Evolutionary conservation across 2,797 vertebrate genomes (phyloP).

Genomic region (Rhabdomys pumilio): DNA sequence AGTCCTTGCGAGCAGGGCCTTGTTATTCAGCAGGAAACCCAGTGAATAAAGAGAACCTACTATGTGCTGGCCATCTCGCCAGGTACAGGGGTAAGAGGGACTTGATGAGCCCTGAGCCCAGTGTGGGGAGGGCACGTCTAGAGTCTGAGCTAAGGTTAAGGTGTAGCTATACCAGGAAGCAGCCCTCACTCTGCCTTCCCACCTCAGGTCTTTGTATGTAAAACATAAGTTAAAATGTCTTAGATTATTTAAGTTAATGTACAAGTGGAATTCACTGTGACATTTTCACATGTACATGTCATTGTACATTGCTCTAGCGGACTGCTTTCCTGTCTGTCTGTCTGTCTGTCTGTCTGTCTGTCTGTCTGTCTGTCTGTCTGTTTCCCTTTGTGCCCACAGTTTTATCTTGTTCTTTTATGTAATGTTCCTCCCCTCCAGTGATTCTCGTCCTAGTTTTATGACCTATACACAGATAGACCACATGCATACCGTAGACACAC

Average conservation of each 20-base stretch:
- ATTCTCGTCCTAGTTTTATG: neutral
- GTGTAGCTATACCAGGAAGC: neutral
- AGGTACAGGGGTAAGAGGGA: neutral
- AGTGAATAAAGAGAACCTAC: neutral
- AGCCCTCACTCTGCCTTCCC: neutral
- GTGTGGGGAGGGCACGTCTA: neutral
- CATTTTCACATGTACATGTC: neutral
- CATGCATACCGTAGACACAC: no score
- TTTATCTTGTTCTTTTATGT: neutral
- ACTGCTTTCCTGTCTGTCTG: neutral
- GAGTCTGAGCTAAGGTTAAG: neutral
- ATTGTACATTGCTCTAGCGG: neutral
- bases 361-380: neutral
- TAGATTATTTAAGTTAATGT: neutral
- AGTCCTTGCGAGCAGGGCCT: no score
- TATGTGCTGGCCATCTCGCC: accelerated
- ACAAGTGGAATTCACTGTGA: neutral
- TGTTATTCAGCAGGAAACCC: neutral
- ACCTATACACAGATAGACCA: neutral
- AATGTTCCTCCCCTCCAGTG: neutral
- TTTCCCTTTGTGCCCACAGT: neutral
- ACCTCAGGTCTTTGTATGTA: neutral
- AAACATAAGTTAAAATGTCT: neutral
- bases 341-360: neutral
- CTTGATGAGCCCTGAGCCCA: neutral